Evolutionary conservation across 2,113 vertebrate genomes (phyloP).

Genomic region (Syrrhaptes paradoxus): DNA sequence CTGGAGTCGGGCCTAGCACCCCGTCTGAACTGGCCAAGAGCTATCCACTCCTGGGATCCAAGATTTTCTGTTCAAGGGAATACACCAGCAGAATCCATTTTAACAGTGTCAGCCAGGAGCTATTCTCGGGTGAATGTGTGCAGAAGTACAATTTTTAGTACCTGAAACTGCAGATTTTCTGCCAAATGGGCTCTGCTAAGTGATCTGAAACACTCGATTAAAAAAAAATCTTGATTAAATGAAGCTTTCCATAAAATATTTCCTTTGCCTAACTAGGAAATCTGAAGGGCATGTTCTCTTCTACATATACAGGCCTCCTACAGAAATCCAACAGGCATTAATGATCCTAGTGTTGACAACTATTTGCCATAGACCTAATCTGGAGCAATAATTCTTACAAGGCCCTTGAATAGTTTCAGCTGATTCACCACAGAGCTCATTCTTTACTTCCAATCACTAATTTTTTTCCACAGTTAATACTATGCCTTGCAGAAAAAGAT

Average conservation of each 20-base stretch:
- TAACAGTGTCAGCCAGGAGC: background rate
- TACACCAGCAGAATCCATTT: background rate
- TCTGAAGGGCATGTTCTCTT: background rate
- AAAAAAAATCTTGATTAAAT: background rate
- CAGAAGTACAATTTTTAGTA: background rate
- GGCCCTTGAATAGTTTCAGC: background rate
- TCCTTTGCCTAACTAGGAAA: background rate
- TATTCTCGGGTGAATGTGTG: background rate
- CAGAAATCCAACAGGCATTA: background rate
- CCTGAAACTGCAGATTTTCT: background rate
- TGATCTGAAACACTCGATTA: background rate
- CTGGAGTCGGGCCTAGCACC: background rate
- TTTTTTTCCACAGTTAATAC: background rate
- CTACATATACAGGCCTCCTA: background rate
- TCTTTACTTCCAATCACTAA: background rate
- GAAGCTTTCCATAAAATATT: background rate
- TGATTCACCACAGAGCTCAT: background rate
- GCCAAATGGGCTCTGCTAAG: background rate
- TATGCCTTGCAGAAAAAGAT: slow-evolving; percentile 14
- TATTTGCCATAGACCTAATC: background rate
- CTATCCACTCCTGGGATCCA: fast-evolving
- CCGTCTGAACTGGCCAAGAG: background rate
- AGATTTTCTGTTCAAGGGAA: background rate
- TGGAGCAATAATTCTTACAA: background rate
- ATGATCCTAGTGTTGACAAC: background rate